Evolutionary conservation across 2,113 vertebrate species (phyloP), one percentile per base, ranked within the genome.

Genomic region (Psammodynastes pulverulentus): DNA sequence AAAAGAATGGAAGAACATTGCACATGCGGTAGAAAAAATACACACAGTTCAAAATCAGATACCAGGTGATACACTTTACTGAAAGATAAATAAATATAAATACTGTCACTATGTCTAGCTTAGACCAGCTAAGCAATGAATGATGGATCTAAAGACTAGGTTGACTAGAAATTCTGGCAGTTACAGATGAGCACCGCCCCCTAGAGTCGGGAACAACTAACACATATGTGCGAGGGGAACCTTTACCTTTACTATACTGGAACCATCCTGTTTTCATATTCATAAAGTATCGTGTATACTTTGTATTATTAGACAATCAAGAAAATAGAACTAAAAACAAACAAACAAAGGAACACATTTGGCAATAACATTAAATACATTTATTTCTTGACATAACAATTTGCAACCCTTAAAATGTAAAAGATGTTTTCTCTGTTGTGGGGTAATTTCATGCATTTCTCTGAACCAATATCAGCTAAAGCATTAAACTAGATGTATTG

Each of bases 261-360:
- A 89, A 89, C 29, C 48, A 52, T 48, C 51, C 17, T 89, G 6
- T 89, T 43, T 17, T 58, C 72, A 85, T 19, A 79, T 84, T 87
- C 52, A 92, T 19, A 89, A 67, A 88, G 91, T 92, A 94, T n/a
- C 94, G 91, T 86, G 19, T 39, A 62, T 90, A 91, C 51, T 94
- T 23, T 9, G 0, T 79, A 87, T 54, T 62, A 92, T 86, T 87
- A 46, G 9, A 21, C 1, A 49, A 87, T 17, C 45, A 85, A 51
- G 67, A 62, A 24, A 23, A 52, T 3, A 51, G 90, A 48, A 89
- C 86, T 48, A 0, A 43, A 43, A 54, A 54, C 49, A 86, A 7
- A n/a, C 3, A 5, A 43, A 34, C n/a, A 24, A 43, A 79, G 67
- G 89, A 79, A 87, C 53, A 93, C 21, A 45, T 45, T 26, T 85